phyloP scores from a whole-genome alignment of 2,888 invertebrate species.

The Bruchidius siliquastri region DNA sequence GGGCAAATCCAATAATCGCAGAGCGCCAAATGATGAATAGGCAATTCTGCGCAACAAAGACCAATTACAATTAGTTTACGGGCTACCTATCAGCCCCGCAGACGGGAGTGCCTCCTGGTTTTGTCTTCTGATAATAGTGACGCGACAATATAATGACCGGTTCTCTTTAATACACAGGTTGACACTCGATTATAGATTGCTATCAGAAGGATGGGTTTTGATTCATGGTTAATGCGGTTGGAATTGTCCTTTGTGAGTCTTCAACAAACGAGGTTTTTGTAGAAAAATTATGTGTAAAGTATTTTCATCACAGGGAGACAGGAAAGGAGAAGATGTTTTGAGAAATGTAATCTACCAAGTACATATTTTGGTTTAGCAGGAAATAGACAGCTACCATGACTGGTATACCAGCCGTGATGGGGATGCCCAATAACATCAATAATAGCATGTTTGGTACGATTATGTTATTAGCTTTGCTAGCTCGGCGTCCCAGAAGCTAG shows the following conservation, averaged over 20 bases:
- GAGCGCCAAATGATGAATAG: neutral
- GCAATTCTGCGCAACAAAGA: neutral
- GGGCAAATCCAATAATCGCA: neutral
- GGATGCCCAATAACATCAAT: too few species aligned
- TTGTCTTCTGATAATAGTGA: neutral
- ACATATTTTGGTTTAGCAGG: too few species aligned
- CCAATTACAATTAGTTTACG: neutral
- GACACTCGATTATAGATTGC: neutral
- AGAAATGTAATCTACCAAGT: too few species aligned
- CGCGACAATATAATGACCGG: neutral
- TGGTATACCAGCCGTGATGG: too few species aligned
- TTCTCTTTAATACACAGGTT: neutral
- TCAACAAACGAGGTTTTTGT: neutral
- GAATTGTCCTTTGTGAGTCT: neutral
- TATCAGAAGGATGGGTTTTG: neutral
- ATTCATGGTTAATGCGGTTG: neutral
- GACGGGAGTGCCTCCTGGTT: neutral
- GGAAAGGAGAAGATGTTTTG: too few species aligned
- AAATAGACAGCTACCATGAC: too few species aligned
- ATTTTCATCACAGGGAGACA: too few species aligned
- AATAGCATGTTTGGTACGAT: too few species aligned
- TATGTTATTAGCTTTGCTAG: too few species aligned
- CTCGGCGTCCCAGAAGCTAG: too few species aligned
- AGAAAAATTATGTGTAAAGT: neutral
- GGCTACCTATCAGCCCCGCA: neutral